Percentiles rank a stretch among this genome's conserved stretches.
Evolutionary conservation across 2,113 vertebrate species (phyloP).

Genomic region (Peromyscus maniculatus): DNA sequence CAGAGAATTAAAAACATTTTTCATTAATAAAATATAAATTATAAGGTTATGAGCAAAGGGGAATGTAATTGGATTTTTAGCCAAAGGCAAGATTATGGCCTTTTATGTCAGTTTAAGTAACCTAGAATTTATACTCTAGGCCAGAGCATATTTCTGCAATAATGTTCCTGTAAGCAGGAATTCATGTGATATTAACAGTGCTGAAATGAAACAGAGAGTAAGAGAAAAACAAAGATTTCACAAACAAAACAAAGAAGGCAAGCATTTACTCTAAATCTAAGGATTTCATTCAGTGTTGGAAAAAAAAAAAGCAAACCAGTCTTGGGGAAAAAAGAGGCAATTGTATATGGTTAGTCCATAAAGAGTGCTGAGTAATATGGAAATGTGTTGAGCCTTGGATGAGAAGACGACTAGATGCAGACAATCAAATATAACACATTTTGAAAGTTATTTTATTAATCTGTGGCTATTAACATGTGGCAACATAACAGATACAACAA

Average conservation of each 20-base stretch:
- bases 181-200: constrained; percentile 12
- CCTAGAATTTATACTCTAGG: constrained; percentile 53
- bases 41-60: constrained; percentile 63
- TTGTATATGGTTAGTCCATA: not conserved
- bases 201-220: not conserved
- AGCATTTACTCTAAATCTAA: not conserved
- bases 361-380: not conserved
- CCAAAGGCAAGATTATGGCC: constrained; percentile 70
- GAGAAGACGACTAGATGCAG: not conserved
- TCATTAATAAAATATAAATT: constrained; percentile 76
- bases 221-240: not conserved
- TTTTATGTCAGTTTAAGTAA: constrained; percentile 69
- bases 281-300: not conserved
- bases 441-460: not conserved
- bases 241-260: not conserved
- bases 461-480: not conserved
- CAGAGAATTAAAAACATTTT: constrained; percentile 70
- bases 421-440: fast-evolving
- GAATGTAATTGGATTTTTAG: constrained; percentile 80
- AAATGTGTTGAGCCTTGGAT: not conserved
- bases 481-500: not conserved
- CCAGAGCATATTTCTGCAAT: constrained; percentile 31
- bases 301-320: not conserved
- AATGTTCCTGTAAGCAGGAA: constrained; percentile 24
- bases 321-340: not conserved